phyloP scores from a whole-genome alignment of 2,888 invertebrate genomes.

The Chydorus sphaericus region DNA sequence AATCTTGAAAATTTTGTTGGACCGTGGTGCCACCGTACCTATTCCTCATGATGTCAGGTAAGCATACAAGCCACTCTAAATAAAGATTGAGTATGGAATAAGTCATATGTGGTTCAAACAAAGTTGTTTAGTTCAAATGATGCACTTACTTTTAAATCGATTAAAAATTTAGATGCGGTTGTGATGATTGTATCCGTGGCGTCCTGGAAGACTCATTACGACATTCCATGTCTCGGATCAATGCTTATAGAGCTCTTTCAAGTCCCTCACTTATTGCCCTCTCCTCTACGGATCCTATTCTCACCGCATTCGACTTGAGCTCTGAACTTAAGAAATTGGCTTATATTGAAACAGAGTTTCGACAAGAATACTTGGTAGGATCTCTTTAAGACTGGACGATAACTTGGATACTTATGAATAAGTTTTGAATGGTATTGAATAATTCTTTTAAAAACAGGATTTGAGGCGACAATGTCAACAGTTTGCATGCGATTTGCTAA shows the following conservation, averaged over 20 bases:
- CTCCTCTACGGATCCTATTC: conserved; percentile 79
- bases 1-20: conserved; percentile 81
- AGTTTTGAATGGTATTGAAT: no score
- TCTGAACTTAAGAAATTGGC: conserved; percentile 35
- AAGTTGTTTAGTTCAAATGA: background rate
- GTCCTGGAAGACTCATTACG: conserved; percentile 50
- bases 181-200: conserved; percentile 67
- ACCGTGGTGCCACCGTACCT: conserved; percentile 79
- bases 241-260: conserved; percentile 80
- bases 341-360: conserved; percentile 39
- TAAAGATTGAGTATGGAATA: background rate
- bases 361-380: conserved; percentile 30
- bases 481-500: conserved; percentile 35
- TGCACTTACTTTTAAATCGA: background rate
- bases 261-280: conserved; percentile 87
- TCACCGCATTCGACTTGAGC: conserved; percentile 82
- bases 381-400: background rate
- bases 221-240: conserved; percentile 74
- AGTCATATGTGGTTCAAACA: background rate
- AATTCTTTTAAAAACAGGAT: no score
- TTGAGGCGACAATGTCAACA: conserved; percentile 30
- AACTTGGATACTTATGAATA: no score
- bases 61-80: no score
- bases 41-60: conserved; percentile 74
- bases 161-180: conserved; percentile 56